Conservation (phyloP, 2,888 invertebrate species). For the Athripsodes cinereus region DNA sequence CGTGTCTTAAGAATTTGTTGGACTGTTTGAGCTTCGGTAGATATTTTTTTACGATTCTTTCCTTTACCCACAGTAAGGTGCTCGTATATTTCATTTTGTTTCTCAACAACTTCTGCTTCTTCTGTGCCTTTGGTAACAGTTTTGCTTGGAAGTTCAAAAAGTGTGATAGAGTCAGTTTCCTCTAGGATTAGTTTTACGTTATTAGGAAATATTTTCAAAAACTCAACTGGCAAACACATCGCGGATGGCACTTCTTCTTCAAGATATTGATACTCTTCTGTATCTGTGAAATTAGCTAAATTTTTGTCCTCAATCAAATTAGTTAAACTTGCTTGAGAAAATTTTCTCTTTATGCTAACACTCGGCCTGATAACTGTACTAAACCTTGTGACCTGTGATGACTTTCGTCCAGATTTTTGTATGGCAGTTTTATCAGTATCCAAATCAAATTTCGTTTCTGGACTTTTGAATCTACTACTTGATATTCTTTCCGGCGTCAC, state of each 20-base stretch:
- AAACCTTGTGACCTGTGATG: slow-evolving; percentile 1
- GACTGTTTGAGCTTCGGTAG: slow-evolving; percentile 66
- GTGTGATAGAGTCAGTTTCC: slow-evolving; percentile 59
- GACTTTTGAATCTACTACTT: neutral
- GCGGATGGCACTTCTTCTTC: slow-evolving; percentile 6
- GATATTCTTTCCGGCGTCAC: slow-evolving; percentile 11
- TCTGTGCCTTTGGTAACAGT: slow-evolving; percentile 55
- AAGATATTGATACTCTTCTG: neutral
- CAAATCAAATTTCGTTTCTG: neutral
- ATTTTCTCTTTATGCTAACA: neutral
- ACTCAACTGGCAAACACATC: slow-evolving; percentile 7
- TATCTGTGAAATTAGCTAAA: neutral
- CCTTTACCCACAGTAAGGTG: slow-evolving; percentile 63
- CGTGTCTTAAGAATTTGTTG: slow-evolving; percentile 56
- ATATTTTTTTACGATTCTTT: slow-evolving; percentile 57
- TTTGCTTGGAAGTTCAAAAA: slow-evolving; percentile 59
- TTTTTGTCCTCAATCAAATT: slow-evolving; percentile 6
- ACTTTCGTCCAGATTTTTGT: slow-evolving; percentile 1
- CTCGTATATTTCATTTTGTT: slow-evolving; percentile 61
- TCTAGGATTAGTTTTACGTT: slow-evolving; percentile 56
- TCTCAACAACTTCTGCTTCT: slow-evolving; percentile 52
- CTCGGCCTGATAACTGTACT: neutral
- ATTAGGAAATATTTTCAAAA: slow-evolving; percentile 39
- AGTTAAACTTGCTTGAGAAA: neutral
- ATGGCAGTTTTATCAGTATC: neutral